Percentiles rank a stretch among this genome's conserved stretches.
These are phyloP conservation scores for Drosophila subpulchrella DNA, from an alignment of 1,140 invertebrate genomes.

Conservation along the genomic window DNA sequence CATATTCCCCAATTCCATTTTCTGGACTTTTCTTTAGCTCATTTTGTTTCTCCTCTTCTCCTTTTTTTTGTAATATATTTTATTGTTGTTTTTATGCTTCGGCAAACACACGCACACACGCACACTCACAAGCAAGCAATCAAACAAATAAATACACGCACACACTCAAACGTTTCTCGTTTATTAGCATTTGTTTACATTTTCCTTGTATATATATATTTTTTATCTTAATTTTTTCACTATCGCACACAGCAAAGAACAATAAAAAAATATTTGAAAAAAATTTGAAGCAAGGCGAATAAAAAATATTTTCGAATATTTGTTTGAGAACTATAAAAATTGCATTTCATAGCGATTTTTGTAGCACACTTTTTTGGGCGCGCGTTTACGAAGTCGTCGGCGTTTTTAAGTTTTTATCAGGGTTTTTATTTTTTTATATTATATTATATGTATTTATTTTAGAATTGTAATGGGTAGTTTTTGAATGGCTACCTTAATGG, in stretches of 20 bases:
- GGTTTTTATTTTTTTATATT: background rate
- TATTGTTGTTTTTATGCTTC: constrained; percentile 47
- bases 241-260: constrained; percentile 24
- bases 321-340: background rate
- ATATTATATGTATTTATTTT: background rate
- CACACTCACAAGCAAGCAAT: constrained; percentile 8
- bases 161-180: constrained; percentile 19
- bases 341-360: constrained; percentile 1
- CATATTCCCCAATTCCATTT: constrained; percentile 20
- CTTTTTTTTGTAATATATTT: constrained; percentile 44
- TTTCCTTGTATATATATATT: constrained; percentile 17
- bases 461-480: background rate
- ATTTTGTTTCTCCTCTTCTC: constrained; percentile 7
- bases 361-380: constrained; percentile 36
- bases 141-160: constrained; percentile 28
- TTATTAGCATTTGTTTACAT: constrained; percentile 42
- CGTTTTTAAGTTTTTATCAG: constrained; percentile 3
- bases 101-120: constrained; percentile 15
- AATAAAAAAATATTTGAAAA: constrained; percentile 42
- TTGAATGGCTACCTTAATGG: constrained; percentile 16
- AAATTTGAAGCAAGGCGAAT: constrained; percentile 15
- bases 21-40: constrained; percentile 15
- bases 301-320: constrained; percentile 32
- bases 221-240: constrained; percentile 14
- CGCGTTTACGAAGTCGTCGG: constrained; percentile 30